Conservation (phyloP, 23 tunicate genomes). For the Corella eumyota region DNA sequence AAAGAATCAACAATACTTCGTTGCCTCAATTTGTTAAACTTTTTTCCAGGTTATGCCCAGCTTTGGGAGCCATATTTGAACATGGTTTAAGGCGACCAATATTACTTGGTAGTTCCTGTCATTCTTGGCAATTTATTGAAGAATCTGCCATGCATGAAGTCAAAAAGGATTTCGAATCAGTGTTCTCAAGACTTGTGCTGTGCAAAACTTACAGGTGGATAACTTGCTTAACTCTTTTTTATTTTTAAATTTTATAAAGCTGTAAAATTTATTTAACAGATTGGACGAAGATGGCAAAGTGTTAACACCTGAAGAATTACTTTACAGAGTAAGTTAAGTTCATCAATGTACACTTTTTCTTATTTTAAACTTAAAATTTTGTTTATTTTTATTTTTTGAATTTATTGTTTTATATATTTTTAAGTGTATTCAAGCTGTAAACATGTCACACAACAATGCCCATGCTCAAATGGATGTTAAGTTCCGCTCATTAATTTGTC, state of each 20-base stretch:
- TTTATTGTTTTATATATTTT: neutral
- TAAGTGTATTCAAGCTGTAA: conserved; percentile 80
- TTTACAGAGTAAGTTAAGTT: conserved; percentile 31
- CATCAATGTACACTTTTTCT: neutral
- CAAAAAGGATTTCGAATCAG: conserved; percentile 86
- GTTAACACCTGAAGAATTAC: conserved; percentile 77
- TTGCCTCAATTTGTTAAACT: neutral
- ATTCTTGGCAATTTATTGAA: conserved; percentile 88
- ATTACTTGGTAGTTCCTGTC: conserved; percentile 73
- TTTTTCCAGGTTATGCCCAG: conserved; percentile 52
- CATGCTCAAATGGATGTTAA: conserved; percentile 94
- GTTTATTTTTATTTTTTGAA: neutral
- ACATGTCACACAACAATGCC: conserved; percentile 81
- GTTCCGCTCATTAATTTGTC: conserved; percentile 65
- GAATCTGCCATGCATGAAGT: conserved; percentile 81
- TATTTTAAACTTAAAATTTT: neutral
- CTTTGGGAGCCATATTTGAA: conserved; percentile 73
- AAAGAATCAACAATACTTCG: neutral
- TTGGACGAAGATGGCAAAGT: conserved; percentile 93
- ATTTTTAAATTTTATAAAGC: neutral
- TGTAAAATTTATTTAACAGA: neutral
- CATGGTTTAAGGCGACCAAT: conserved; percentile 70
- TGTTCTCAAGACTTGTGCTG: conserved; percentile 74
- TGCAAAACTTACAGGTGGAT: conserved; percentile 59
- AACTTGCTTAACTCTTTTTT: neutral